Evolutionary conservation across 2,888 invertebrate species (phyloP), one percentile per base, ranked within the genome.

Genomic region (Andrena bucephala): DNA sequence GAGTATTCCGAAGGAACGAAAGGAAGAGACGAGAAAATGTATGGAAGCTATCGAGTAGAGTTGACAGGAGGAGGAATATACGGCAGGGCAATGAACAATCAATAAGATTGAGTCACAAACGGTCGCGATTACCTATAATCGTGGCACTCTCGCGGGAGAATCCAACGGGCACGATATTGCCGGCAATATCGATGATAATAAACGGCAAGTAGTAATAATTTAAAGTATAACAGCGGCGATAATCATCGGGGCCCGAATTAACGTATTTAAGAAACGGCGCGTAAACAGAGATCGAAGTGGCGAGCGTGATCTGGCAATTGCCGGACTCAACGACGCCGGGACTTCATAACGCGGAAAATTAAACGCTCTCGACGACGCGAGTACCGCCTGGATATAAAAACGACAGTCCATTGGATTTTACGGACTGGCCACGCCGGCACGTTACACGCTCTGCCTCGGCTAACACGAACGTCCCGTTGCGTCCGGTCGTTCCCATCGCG

Each of bases 341-440:
- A 78, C 77, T 87, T 87, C 71, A 80, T 84, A 79, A 77, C 73
- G 67, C 68, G 86, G 73, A 88, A 88, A 88, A 85, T 88, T 83
- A 88, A 86, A 80, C 82, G 81, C 77, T 88, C 69, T 79, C 86
- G 89, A 89, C 89, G 83, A 78, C 73, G 82, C 88, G 81, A 84
- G 75, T 57, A 54, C 63, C 65, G 73, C 69, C 71, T 42, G 75
- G 79, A 74, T 78, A 83, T 80, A 88, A 91, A 90, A 91, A 89
- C 87, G 88, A 89, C 87, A 83, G 87, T 87, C 89, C 87, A 88
- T 91, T 89, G 87, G 87, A 89, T 91, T 91, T 91, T 91, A 90
- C 88, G 88, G 79, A 88, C 80, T 85, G 85, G 81, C 88, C 50
- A 66, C 76, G 68, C 74, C 72, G 67, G 78, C 75, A 62, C 78